Evolutionary conservation across 2,113 vertebrate species (phyloP).

Genomic region (Burhinus oedicnemus): DNA sequence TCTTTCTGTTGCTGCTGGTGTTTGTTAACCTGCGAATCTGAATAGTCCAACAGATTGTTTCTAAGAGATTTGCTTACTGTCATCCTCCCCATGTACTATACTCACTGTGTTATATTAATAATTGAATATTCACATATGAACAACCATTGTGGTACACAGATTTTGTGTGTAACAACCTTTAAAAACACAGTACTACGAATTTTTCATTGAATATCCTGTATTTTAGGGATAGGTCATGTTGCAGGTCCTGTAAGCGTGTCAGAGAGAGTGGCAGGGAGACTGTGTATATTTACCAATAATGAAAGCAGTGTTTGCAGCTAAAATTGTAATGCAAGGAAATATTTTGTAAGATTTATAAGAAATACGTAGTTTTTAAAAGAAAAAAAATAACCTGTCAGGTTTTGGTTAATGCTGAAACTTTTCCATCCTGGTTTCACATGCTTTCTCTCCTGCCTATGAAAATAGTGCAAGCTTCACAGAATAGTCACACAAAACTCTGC

Average conservation of each 20-base stretch:
- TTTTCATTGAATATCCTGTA: background rate
- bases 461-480: background rate
- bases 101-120: background rate
- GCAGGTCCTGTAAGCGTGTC: background rate
- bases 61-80: background rate
- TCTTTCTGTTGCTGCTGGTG: background rate
- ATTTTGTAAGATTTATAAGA: background rate
- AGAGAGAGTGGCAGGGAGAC: background rate
- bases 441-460: background rate
- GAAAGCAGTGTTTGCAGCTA: background rate
- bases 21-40: background rate
- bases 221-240: background rate
- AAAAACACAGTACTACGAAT: background rate
- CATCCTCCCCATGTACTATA: background rate
- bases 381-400: background rate
- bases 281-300: background rate
- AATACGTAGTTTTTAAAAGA: background rate
- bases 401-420: background rate
- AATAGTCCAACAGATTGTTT: background rate
- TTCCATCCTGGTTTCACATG: background rate
- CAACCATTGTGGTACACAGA: background rate
- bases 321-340: background rate
- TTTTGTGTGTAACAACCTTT: background rate
- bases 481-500: background rate
- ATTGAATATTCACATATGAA: background rate